These are phyloP conservation scores for Chloroceryle aenea DNA, from an alignment of 2,113 vertebrate genomes.

Conservation along the genomic window DNA sequence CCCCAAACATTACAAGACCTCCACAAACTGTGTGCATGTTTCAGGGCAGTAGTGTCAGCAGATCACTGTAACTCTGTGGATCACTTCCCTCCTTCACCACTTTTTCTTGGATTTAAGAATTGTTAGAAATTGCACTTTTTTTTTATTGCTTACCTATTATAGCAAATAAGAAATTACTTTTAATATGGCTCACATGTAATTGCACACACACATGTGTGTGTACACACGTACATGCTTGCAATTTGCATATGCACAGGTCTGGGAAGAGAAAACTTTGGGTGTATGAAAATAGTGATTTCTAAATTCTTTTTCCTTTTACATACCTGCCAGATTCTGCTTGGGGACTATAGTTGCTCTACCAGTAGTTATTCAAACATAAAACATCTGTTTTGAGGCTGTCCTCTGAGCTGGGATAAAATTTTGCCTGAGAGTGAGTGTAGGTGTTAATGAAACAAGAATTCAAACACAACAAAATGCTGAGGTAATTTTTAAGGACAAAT, in stretches of 20 bases:
- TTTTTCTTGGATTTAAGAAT: neutral
- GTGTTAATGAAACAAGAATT: neutral
- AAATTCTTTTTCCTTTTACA: neutral
- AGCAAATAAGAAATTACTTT: neutral
- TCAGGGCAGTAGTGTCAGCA: neutral
- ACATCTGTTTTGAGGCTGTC: neutral
- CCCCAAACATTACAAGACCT: neutral
- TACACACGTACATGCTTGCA: neutral
- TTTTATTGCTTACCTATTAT: neutral
- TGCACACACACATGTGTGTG: neutral
- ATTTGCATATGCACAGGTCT: neutral
- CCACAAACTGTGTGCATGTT: neutral
- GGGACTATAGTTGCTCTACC: neutral
- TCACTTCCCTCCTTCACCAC: neutral
- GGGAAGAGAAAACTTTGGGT: neutral
- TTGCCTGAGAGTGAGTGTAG: neutral
- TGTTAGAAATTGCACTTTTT: neutral
- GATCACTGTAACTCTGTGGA: neutral
- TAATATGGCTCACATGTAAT: neutral
- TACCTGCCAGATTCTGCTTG: neutral
- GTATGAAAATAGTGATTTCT: neutral
- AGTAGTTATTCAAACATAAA: neutral
- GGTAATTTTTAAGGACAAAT: neutral
- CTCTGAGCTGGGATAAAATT: neutral
- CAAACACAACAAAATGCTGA: neutral